phyloP scores from a whole-genome alignment of 2,113 vertebrate genomes.

The Cyphomyrus plagiostoma region DNA sequence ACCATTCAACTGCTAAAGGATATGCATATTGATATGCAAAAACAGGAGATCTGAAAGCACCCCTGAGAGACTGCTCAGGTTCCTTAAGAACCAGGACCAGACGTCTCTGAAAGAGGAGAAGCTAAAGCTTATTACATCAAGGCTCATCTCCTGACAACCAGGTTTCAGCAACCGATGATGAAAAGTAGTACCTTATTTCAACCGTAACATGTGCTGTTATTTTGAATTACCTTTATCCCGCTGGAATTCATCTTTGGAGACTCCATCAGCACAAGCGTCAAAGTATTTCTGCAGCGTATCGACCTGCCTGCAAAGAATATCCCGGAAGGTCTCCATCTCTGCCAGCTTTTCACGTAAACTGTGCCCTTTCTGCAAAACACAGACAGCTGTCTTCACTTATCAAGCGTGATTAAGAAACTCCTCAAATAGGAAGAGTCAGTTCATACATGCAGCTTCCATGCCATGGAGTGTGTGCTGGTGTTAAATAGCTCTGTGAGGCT shows the following conservation, averaged over 20 bases:
- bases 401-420: neutral
- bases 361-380: constrained; percentile 77
- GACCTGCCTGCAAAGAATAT: constrained; percentile 77
- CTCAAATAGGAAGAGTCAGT: neutral
- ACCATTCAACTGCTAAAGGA: neutral
- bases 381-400: neutral
- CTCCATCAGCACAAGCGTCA: constrained; percentile 74
- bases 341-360: constrained; percentile 92
- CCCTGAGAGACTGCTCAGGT: neutral
- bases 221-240: constrained; percentile 78
- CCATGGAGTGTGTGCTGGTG: neutral
- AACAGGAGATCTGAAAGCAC: neutral
- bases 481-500: neutral
- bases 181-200: neutral
- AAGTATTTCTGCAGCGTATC: constrained; percentile 69
- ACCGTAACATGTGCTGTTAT: neutral
- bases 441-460: neutral
- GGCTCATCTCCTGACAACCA: neutral
- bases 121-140: neutral
- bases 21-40: neutral
- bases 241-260: constrained; percentile 90
- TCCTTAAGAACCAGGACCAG: neutral
- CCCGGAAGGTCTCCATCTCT: constrained; percentile 98
- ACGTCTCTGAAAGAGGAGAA: neutral
- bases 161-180: neutral